Evolutionary conservation across 2,888 invertebrate species (phyloP).

Genomic region (Phaedon cochleariae): DNA sequence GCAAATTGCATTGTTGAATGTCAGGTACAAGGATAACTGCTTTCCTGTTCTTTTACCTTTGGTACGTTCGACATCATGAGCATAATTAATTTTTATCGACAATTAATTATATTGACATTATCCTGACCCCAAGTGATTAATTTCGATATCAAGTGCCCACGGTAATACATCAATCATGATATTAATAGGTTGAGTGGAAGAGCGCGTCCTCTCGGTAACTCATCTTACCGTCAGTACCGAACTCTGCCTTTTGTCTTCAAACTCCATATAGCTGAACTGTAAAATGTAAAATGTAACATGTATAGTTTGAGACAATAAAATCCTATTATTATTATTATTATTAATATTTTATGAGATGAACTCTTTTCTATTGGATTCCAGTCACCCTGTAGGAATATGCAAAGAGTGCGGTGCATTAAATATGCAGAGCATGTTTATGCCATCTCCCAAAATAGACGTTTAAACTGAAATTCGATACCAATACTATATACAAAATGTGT

Average conservation of each 20-base stretch:
- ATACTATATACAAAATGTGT: slow-evolving; percentile 9
- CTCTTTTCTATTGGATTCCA: not conserved
- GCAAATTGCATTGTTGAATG: slow-evolving; percentile 31
- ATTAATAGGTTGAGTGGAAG: too few relatives aligned
- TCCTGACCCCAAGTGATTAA: too few relatives aligned
- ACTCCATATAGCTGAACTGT: too few relatives aligned
- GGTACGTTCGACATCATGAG: not conserved
- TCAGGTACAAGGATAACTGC: slow-evolving; percentile 39
- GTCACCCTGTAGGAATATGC: slow-evolving; percentile 3
- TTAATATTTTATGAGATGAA: too few relatives aligned
- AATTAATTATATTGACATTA: not conserved
- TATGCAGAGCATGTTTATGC: slow-evolving; percentile 21
- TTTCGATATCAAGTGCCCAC: too few relatives aligned
- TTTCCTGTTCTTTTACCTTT: slow-evolving; percentile 5
- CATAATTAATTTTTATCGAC: not conserved
- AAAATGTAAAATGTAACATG: too few relatives aligned
- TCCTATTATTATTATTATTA: too few relatives aligned
- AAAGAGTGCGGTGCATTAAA: not conserved
- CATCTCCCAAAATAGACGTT: slow-evolving; percentile 20
- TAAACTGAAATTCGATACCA: slow-evolving; percentile 20
- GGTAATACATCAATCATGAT: too few relatives aligned
- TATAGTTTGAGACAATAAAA: too few relatives aligned
- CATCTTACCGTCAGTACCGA: too few relatives aligned
- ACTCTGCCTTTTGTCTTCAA: too few relatives aligned
- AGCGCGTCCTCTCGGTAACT: too few relatives aligned